Base-by-base conservation (phyloP, 2,888 invertebrate species). In the Elaeidobius kamerunicus region DNA sequence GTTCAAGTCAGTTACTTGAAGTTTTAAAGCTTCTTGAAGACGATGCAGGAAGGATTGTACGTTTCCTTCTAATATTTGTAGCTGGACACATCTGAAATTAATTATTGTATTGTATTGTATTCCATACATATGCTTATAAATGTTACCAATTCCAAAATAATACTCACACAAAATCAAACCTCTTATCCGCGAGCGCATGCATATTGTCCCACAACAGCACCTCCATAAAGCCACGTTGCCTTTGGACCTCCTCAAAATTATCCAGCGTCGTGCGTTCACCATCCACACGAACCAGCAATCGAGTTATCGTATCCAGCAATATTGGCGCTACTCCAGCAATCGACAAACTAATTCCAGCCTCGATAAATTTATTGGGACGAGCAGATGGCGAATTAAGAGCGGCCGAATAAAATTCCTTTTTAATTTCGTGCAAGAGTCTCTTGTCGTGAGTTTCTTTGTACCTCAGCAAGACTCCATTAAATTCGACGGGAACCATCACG, bases 161-260 rank as follows among this genome's bases (percentile, higher is more conserved):
- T 56, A 74, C 77, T 72, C 67, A 78, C 77, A 75, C 55, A 64
- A 75, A 76, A 55, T 77, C 68, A 3, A 73, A 71, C 27, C 74
- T 70, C 3, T 70, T 62, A 0, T 75, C 69, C 39, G 78, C 76
- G 17, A 84, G 61, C 1, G 77, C 74, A 1, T 75, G 74, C 40
- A 79, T 75, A 65, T 85, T 84, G 50, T 76, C 78, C 85, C 85
- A 85, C 4, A 85, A 60, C 9, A 78, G 69, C 55, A 77, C 74
- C 57, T 78, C 76, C 12, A 85, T 61, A 3, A 68, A 69, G 27
- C 68, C 70, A 28, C 83, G 67, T 56, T 81, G 79, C 14, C 68
- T 62, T 1, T 76, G 74, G 59, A 78, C 75, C 16, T 75, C 70
- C 11, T 68, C 69, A 55, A 78, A 77, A 38, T 78, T 75, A 30